A percentile compares a stretch with the other conserved stretches of the same genome.
These are phyloP conservation scores for Neodontobutis hainanensis DNA, from an alignment of 2,113 vertebrate species.

Conservation along the genomic window DNA sequence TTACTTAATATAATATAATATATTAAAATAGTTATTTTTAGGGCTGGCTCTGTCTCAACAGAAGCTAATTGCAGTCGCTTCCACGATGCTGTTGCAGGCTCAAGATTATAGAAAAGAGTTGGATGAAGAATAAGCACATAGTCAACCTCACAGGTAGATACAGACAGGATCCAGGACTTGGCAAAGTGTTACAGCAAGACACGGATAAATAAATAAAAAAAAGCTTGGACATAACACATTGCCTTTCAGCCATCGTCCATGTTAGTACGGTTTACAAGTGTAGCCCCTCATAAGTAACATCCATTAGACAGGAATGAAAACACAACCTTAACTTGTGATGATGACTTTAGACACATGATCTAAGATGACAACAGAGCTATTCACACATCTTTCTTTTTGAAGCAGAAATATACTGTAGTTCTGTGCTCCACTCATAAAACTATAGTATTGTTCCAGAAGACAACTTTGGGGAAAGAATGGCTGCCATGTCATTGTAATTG, in stretches of 20 bases:
- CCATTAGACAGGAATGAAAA: not conserved
- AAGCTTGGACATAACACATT: slow-evolving; percentile 10
- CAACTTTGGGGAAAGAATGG: too few species aligned
- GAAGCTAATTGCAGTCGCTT: too few species aligned
- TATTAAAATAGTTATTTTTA: not conserved
- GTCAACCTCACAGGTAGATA: slow-evolving; percentile 10
- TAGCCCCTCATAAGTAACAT: not conserved
- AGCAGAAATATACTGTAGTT: too few species aligned
- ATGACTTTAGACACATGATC: not conserved
- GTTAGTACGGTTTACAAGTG: slow-evolving; percentile 2
- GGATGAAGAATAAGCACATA: slow-evolving; percentile 24
- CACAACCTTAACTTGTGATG: not conserved
- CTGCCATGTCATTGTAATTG: too few species aligned
- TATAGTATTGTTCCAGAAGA: too few species aligned
- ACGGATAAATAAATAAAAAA: slow-evolving; percentile 12
- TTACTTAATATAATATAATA: slow-evolving; percentile 1
- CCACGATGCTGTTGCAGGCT: slow-evolving; percentile 14
- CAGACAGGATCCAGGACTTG: slow-evolving; percentile 4
- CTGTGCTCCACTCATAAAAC: too few species aligned
- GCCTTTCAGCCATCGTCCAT: not conserved
- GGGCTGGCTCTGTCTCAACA: slow-evolving; percentile 9
- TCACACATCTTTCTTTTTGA: not conserved
- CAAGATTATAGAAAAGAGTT: slow-evolving; percentile 32
- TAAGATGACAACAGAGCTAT: not conserved
- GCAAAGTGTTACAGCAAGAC: slow-evolving; percentile 2